phyloP scores from a whole-genome alignment of 2,888 invertebrate species.

The Leptopilina myrica region DNA sequence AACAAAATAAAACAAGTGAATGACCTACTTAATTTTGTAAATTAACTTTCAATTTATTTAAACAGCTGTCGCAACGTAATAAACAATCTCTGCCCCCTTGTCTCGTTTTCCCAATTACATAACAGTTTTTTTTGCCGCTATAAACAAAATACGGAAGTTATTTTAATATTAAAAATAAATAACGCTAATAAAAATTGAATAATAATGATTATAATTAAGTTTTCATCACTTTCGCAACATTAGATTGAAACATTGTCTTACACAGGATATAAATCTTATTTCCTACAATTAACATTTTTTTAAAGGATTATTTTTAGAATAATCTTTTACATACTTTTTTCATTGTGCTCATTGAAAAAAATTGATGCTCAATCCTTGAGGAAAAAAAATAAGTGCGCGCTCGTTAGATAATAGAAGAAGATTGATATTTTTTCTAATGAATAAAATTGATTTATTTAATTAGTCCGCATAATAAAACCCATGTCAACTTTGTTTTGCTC shows the following conservation, averaged over 20 bases:
- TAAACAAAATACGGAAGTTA: slow-evolving; percentile 11
- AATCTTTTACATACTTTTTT: not conserved
- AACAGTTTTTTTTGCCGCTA: slow-evolving; percentile 2
- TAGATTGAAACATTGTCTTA: not conserved
- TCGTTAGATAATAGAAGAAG: not conserved
- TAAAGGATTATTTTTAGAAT: not conserved
- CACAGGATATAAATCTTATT: slow-evolving; percentile 6
- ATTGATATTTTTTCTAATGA: no score
- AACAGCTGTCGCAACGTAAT: not conserved
- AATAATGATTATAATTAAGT: not conserved
- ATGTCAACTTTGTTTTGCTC: no score
- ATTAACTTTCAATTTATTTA: slow-evolving; percentile 11
- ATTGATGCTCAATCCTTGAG: slow-evolving; percentile 7
- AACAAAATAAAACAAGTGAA: not conserved
- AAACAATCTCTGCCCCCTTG: not conserved
- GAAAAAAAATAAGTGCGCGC: not conserved
- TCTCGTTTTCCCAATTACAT: not conserved
- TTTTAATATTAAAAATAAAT: slow-evolving; percentile 5
- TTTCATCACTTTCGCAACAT: slow-evolving; percentile 5
- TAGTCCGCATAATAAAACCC: no score
- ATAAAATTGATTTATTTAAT: no score
- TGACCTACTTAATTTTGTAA: slow-evolving; percentile 1
- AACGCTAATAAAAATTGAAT: not conserved
- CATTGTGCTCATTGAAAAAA: not conserved
- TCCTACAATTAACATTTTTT: slow-evolving; percentile 7